These are phyloP conservation scores for Muntiacus reevesi DNA, from an alignment of 2,113 vertebrate species.

Conservation along the genomic window DNA sequence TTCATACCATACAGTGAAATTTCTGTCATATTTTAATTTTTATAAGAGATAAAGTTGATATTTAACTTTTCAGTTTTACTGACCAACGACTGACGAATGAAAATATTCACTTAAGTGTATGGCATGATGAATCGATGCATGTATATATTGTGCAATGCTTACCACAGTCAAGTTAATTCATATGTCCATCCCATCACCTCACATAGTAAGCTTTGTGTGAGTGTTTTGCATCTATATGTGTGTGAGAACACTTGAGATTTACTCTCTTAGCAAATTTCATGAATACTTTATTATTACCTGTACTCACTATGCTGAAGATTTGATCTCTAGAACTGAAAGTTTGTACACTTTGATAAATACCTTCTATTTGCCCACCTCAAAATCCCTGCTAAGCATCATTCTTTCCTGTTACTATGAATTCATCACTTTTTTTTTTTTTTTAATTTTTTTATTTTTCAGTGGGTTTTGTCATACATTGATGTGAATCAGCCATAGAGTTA, in stretches of 20 bases:
- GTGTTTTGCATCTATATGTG: background rate
- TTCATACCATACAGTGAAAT: background rate
- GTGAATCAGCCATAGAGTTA: too few relatives aligned
- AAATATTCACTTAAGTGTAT: background rate
- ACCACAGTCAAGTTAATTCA: background rate
- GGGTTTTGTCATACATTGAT: too few relatives aligned
- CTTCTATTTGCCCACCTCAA: accelerated
- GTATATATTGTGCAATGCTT: background rate
- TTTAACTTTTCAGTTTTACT: background rate
- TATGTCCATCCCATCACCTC: background rate
- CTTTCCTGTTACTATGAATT: background rate
- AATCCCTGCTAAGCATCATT: background rate
- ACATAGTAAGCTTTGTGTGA: background rate
- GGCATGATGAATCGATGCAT: background rate
- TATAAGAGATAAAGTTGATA: background rate
- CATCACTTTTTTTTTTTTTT: background rate
- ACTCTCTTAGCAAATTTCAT: background rate
- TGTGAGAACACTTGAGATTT: background rate
- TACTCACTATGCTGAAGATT: background rate
- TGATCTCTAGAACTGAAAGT: background rate
- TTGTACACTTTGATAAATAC: background rate
- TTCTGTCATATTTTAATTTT: background rate
- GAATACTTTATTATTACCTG: background rate
- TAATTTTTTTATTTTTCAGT: too few relatives aligned
- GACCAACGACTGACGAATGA: background rate